Evolutionary conservation across 2,797 vertebrate genomes (phyloP).

Genomic region (Gorsachius magnificus): DNA sequence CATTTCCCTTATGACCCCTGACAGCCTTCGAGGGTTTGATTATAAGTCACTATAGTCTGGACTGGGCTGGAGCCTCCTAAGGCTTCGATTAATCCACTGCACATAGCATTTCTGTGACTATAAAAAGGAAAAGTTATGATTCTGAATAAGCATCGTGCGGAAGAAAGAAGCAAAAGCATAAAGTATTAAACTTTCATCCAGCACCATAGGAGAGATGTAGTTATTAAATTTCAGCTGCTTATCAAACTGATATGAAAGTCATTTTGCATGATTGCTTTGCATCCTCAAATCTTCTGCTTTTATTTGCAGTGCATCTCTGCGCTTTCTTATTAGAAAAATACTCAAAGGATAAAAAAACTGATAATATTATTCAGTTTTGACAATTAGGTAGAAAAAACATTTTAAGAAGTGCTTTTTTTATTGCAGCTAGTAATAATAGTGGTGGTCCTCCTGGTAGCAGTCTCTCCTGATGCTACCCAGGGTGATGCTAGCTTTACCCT

Average conservation of each 20-base stretch:
- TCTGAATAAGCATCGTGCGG: conserved; percentile 70
- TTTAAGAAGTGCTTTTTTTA: conserved; percentile 80
- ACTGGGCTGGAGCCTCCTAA: conserved; percentile 22
- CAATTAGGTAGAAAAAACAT: conserved; percentile 80
- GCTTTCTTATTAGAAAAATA: conserved; percentile 86
- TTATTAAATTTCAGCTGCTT: conserved; percentile 87
- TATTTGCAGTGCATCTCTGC: conserved; percentile 81
- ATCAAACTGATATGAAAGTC: conserved; percentile 86
- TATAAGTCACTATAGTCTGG: conserved; percentile 5
- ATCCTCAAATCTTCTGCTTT: conserved; percentile 81
- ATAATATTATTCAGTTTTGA: conserved; percentile 85
- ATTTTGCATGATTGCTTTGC: conserved; percentile 84
- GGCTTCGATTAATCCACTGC: conserved; percentile 63
- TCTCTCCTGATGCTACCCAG: conserved; percentile 66
- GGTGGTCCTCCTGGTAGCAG: conserved; percentile 73
- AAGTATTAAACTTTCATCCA: conserved; percentile 82
- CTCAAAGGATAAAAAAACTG: conserved; percentile 85
- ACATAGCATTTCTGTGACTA: conserved; percentile 65
- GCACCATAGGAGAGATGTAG: conserved; percentile 83
- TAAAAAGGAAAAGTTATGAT: conserved; percentile 75
- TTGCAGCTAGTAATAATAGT: conserved; percentile 77
- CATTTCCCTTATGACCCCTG: conserved; percentile 46
- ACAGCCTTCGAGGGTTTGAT: conserved; percentile 21
- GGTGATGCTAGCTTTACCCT: conserved; percentile 69
- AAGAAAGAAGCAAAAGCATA: conserved; percentile 76